Evolutionary conservation across 2,797 vertebrate genomes (phyloP).

Genomic region (Cossypha heuglini): DNA sequence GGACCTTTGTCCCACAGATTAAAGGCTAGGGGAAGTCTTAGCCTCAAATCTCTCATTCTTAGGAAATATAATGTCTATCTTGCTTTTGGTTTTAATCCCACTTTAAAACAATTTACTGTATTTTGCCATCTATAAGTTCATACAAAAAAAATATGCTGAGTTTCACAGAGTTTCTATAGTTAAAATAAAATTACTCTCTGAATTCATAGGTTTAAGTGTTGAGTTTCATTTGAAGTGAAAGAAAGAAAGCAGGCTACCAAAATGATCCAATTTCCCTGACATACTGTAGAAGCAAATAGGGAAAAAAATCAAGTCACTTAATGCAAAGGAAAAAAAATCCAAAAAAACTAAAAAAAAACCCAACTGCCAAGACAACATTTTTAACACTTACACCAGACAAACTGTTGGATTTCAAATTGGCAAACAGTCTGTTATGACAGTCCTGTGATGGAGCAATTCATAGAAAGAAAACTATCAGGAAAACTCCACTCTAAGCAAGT

Average conservation of each 20-base stretch:
- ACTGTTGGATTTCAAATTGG: slow-evolving; percentile 74
- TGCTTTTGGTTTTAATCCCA: neutral
- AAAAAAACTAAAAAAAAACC: neutral
- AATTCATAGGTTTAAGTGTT: neutral
- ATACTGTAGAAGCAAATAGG: slow-evolving; percentile 40
- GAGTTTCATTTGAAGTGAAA: slow-evolving; percentile 1
- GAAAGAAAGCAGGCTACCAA: slow-evolving; percentile 19
- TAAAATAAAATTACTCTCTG: neutral
- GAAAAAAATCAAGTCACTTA: slow-evolving; percentile 41
- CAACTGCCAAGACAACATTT: slow-evolving; percentile 71
- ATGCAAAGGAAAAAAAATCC: slow-evolving; percentile 16
- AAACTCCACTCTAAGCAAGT: slow-evolving; percentile 48
- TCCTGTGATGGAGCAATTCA: slow-evolving; percentile 68
- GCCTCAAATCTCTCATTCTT: neutral
- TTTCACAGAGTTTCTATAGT: neutral
- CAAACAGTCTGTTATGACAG: slow-evolving; percentile 76
- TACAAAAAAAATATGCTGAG: neutral
- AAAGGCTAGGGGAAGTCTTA: neutral
- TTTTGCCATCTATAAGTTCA: neutral
- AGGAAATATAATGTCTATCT: neutral
- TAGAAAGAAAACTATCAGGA: slow-evolving; percentile 69
- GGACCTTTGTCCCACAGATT: neutral
- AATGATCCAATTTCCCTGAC: slow-evolving; percentile 32
- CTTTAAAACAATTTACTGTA: neutral
- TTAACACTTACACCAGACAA: slow-evolving; percentile 75